Evolutionary conservation across 1,140 invertebrate species (phyloP), one percentile per base, ranked within the genome.

Genomic region (Trachymyrmex cornetzi): DNA sequence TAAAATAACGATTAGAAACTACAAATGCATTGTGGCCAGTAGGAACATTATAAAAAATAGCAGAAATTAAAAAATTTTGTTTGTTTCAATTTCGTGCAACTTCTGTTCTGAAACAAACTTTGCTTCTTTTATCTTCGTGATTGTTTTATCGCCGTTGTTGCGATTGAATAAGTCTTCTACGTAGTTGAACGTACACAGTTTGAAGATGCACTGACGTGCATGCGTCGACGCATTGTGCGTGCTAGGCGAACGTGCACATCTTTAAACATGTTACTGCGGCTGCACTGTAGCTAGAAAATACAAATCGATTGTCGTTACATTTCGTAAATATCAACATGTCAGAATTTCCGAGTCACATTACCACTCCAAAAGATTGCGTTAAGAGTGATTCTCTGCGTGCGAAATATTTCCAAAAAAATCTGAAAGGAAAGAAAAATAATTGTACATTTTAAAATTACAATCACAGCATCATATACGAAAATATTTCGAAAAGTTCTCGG

Each of bases 81-180:
- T 19, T 27, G 22, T 44, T 19, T 50, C 22, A 59, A 50, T 50
- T 69, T 84, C 24, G 27, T 44, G 24, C 3, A 71, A 34, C n/a
- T 61, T 75, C 16, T 63, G 3, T 27, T n/a, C 50, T 48, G 14
- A 44, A 44, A 44, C 3, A 34, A 27, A 55, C n/a, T 77, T 66
- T 79, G 59, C 9, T 59, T 79, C 87, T 88, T 85, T 75, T 74
- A 79, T 88, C 66, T 69, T 16, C 66, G 67, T 59, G 69, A 64
- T 79, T 61, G 80, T 86, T 81, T 69, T 88, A 80, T 89, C 90
- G 38, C 24, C 16, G 12, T 75, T 59, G 19, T 19, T 59, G 79
- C 74, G 66, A 57, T 89, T 85, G 80, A 85, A 55, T 75, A 85
- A 71, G 38, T 88, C 14, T 85, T 88, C 81, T 86, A 48, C 61